These are phyloP conservation scores for Saturnia pavonia DNA, from an alignment of 2,888 invertebrate genomes.

Conservation along the genomic window DNA sequence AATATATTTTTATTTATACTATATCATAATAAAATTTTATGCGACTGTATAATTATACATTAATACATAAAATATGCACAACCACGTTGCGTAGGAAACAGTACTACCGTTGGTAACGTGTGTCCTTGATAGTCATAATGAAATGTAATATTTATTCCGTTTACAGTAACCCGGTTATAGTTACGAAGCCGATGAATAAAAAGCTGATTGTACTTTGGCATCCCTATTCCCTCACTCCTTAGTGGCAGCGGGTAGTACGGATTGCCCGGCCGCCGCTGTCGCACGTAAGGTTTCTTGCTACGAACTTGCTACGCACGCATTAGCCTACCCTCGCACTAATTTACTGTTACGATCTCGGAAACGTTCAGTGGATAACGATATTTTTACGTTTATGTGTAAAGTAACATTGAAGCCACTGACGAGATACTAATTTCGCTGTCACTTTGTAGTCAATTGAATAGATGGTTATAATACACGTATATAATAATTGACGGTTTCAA, in stretches of 20 bases:
- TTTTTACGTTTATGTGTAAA: not conserved
- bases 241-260: conserved; percentile 61
- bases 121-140: conserved; percentile 68
- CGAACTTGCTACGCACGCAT: conserved; percentile 65
- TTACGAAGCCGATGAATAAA: conserved; percentile 64
- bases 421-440: not conserved
- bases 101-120: conserved; percentile 53
- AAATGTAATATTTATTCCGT: conserved; percentile 69
- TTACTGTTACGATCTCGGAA: not conserved
- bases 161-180: conserved; percentile 77
- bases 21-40: not conserved
- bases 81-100: conserved; percentile 47
- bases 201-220: conserved; percentile 66
- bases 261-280: conserved; percentile 66
- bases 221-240: no score
- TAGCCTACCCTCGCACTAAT: conserved; percentile 28
- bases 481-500: not conserved
- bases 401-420: not conserved
- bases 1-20: not conserved
- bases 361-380: not conserved
- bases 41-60: not conserved
- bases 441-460: not conserved
- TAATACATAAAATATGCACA: not conserved
- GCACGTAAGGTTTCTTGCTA: conserved; percentile 73
- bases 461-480: not conserved